Conservation (phyloP, 2,113 vertebrate species). For the Orcinus orca region DNA sequence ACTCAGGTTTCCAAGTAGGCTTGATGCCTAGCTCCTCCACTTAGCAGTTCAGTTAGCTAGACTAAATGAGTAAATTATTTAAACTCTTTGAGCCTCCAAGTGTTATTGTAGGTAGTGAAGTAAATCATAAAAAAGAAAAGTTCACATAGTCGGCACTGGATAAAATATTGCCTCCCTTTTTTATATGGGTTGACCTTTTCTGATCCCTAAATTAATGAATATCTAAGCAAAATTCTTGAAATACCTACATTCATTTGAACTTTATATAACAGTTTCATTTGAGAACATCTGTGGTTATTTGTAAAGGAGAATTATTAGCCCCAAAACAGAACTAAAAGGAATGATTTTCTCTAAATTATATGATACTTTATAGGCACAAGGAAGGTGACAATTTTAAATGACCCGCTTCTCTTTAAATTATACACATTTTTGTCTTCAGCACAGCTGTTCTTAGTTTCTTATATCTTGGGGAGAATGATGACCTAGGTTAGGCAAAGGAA, state of each 20-base stretch:
- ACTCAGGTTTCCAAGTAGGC: neutral
- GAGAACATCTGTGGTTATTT: slow-evolving; percentile 51
- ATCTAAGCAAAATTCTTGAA: slow-evolving; percentile 33
- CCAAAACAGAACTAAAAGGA: slow-evolving; percentile 47
- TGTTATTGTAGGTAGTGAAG: neutral
- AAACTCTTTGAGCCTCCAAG: neutral
- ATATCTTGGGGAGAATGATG: neutral
- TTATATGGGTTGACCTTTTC: neutral
- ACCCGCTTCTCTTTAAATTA: neutral
- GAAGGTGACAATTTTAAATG: slow-evolving; percentile 44
- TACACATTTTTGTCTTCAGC: neutral
- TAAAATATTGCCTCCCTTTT: neutral
- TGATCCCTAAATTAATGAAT: slow-evolving; percentile 33
- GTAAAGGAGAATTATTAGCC: slow-evolving; percentile 48
- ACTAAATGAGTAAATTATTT: slow-evolving; percentile 6
- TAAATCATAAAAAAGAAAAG: neutral
- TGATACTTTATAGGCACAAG: slow-evolving; percentile 11
- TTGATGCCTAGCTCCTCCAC: neutral
- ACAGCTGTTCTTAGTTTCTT: neutral
- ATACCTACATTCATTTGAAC: slow-evolving; percentile 3
- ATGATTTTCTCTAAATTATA: slow-evolving; percentile 38
- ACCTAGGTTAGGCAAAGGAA: neutral
- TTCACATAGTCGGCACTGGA: neutral
- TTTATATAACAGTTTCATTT: slow-evolving; percentile 30
- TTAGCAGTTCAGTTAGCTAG: neutral